Conservation (phyloP, 2,797 vertebrate species). For the Lemur catta region DNA sequence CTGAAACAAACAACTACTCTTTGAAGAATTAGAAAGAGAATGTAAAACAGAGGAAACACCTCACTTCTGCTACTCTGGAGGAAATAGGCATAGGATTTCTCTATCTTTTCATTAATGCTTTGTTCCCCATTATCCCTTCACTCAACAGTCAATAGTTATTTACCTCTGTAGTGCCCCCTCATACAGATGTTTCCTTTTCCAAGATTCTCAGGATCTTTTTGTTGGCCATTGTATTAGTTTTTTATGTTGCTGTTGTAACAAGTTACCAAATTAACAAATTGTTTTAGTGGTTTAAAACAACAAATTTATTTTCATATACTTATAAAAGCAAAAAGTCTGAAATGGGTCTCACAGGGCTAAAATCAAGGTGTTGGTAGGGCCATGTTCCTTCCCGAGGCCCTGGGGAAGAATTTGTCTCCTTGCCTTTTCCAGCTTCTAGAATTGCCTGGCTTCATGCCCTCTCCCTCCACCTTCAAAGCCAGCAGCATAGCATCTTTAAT, state of each 20-base stretch:
- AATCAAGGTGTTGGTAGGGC: not conserved
- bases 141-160: not conserved
- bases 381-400: not conserved
- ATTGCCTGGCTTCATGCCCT: not conserved
- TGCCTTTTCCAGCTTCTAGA: not conserved
- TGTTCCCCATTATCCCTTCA: not conserved
- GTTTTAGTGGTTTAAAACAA: not conserved
- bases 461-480: not conserved
- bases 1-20: not conserved
- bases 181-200: not conserved
- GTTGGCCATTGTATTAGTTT: not conserved
- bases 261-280: not conserved
- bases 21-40: constrained; percentile 1
- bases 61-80: not conserved
- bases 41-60: not conserved
- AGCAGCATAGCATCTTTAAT: not conserved
- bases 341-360: not conserved
- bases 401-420: not conserved
- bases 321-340: not conserved
- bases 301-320: not conserved
- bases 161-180: not conserved
- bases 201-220: not conserved
- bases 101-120: not conserved
- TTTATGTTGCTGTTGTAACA: not conserved
- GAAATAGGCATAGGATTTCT: not conserved